Conservation (phyloP, 2,113 vertebrate species). For the Boulengerochromis microlepis region DNA sequence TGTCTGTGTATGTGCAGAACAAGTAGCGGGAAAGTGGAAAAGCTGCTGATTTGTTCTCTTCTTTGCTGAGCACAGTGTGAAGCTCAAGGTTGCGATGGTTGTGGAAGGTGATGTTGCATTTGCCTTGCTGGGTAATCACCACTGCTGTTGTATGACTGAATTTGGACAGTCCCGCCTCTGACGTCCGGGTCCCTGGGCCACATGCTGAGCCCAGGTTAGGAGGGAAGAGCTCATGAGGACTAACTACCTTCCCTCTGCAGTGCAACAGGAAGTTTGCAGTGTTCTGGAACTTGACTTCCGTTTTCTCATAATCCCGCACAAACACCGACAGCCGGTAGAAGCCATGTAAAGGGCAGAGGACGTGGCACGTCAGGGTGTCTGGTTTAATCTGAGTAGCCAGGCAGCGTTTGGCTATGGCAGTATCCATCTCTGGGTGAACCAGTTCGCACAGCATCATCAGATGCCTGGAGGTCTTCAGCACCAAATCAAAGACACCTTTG, state of each 20-base stretch:
- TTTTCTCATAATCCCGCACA: conserved; percentile 66
- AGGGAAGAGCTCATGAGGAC: conserved; percentile 68
- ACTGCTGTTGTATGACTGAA: conserved; percentile 70
- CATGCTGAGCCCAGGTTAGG: conserved; percentile 62
- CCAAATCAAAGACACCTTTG: conserved; percentile 45
- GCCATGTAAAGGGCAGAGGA: conserved; percentile 68
- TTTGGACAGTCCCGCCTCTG: conserved; percentile 58
- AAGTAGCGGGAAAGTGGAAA: conserved; percentile 62
- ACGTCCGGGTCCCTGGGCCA: conserved; percentile 67
- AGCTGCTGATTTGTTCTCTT: neutral
- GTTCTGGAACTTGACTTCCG: conserved; percentile 64
- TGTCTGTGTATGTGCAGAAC: conserved; percentile 72
- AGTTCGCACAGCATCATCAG: conserved; percentile 70
- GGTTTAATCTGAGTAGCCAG: conserved; percentile 70
- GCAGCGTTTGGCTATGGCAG: conserved; percentile 64
- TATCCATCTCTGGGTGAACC: conserved; percentile 53
- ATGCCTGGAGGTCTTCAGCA: conserved; percentile 59
- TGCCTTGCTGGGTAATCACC: conserved; percentile 69
- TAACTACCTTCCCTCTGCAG: conserved; percentile 47
- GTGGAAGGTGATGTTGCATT: conserved; percentile 76
- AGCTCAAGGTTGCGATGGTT: conserved; percentile 20
- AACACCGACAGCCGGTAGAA: conserved; percentile 74
- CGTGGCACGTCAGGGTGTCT: conserved; percentile 66
- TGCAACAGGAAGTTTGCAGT: conserved; percentile 70
- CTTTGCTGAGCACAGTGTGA: conserved; percentile 45